A percentile compares a stretch with the other conserved stretches of the same genome.
Evolutionary conservation across 37 sponge, comb jelly and placozoan species (phyloP).

Genomic region (Bolinopsis microptera): DNA sequence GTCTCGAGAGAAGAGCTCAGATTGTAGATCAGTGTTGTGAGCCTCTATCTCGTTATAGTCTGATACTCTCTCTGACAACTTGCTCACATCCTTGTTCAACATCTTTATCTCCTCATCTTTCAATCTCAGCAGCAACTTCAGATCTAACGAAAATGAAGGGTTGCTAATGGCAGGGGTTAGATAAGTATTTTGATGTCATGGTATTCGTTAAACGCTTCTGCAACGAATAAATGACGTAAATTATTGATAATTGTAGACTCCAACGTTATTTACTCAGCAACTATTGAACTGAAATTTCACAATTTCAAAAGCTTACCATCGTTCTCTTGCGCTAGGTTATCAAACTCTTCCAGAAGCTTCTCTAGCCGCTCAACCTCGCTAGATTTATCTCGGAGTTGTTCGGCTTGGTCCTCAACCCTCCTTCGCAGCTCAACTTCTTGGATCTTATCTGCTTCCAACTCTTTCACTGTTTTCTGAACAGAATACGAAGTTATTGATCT

Average conservation of each 20-base stretch:
- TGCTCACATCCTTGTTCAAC: neutral
- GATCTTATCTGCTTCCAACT: neutral
- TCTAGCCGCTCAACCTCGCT: neutral
- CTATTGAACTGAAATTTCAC: no score
- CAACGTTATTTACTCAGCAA: no score
- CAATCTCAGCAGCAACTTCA: neutral
- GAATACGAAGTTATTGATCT: no score
- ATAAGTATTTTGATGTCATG: no score
- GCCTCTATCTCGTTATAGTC: slow-evolving; percentile 35
- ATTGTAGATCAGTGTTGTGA: slow-evolving; percentile 42
- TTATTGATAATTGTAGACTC: no score
- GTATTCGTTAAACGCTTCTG: no score
- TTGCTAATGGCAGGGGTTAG: no score
- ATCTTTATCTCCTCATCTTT: slow-evolving; percentile 45
- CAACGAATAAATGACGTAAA: no score
- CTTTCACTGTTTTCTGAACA: slow-evolving; percentile 2
- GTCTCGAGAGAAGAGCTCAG: slow-evolving; percentile 33
- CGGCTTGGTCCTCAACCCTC: neutral
- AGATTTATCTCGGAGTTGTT: neutral
- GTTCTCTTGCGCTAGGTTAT: neutral
- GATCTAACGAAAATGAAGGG: slow-evolving; percentile 43
- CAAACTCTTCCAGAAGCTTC: slow-evolving; percentile 3
- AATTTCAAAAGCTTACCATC: no score
- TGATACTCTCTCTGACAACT: slow-evolving; percentile 7
- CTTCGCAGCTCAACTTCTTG: neutral